A percentile compares a stretch with the other conserved stretches of the same genome.
Conservation (phyloP, 2,888 invertebrate species). For the Cephalotes varians region DNA sequence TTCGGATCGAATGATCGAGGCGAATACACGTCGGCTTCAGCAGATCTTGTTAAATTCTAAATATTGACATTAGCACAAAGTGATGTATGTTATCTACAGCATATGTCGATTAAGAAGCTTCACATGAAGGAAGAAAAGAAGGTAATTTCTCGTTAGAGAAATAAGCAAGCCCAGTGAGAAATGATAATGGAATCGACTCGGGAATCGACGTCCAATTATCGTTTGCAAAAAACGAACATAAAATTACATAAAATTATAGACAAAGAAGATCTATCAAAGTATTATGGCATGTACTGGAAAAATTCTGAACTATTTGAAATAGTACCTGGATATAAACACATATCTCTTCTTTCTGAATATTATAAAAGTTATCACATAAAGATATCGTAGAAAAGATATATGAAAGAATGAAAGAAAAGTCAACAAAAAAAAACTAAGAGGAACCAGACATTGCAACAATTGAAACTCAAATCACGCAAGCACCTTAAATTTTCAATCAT, state of each 20-base stretch:
- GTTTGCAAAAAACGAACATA: not conserved
- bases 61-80: no score
- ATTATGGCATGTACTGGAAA: slow-evolving; percentile 9
- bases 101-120: no score
- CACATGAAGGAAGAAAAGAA: no score
- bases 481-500: not conserved
- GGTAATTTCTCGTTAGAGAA: no score
- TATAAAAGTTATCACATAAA: not conserved
- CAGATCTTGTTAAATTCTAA: no score
- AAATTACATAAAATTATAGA: slow-evolving; percentile 1
- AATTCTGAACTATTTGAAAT: slow-evolving; percentile 1
- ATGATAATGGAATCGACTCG: no score
- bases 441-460: not conserved
- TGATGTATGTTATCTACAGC: no score
- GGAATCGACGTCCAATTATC: not conserved
- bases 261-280: slow-evolving; percentile 16
- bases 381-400: not conserved
- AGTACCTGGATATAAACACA: not conserved
- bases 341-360: slow-evolving; percentile 6
- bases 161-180: no score
- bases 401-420: not conserved
- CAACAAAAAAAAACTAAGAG: not conserved
- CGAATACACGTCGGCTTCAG: no score
- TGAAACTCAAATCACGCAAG: not conserved
- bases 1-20: no score